phyloP scores from a whole-genome alignment of 1,140 invertebrate species.

The Heterodera carotae region DNA sequence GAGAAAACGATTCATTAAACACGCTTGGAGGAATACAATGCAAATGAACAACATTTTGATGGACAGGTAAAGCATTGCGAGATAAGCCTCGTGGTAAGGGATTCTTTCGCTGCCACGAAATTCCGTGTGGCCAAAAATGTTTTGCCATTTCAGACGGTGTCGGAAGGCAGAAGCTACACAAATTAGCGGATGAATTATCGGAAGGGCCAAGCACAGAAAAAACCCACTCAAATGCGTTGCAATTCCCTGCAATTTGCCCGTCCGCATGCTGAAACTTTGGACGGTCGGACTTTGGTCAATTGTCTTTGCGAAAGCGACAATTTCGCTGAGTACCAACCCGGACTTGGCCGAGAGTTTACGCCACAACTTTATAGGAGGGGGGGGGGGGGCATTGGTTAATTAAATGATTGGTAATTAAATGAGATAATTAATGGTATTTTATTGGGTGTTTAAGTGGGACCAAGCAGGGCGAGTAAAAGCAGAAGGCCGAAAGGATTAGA shows the following conservation, averaged over 20 bases:
- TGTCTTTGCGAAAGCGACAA: conserved; percentile 59
- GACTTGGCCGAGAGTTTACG: conserved; percentile 45
- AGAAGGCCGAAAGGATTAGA: conserved; percentile 53
- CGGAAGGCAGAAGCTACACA: conserved; percentile 48
- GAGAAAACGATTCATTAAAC: conserved; percentile 69
- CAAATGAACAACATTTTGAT: conserved; percentile 59
- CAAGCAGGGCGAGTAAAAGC: conserved; percentile 62
- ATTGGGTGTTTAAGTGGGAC: too few relatives aligned
- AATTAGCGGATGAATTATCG: too few relatives aligned
- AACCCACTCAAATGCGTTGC: conserved; percentile 18
- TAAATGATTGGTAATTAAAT: neutral
- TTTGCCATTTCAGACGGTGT: conserved; percentile 51
- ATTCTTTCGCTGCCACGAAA: conserved; percentile 49
- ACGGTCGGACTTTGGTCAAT: conserved; percentile 57
- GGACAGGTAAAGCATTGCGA: conserved; percentile 57
- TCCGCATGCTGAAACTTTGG: conserved; percentile 13
- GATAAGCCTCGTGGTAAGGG: conserved; percentile 62
- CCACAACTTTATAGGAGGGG: conserved; percentile 36
- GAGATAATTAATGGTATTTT: too few relatives aligned
- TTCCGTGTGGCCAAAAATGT: conserved; percentile 44
- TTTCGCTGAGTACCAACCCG: conserved; percentile 59
- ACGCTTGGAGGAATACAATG: conserved; percentile 65
- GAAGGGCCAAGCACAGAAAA: conserved; percentile 39
- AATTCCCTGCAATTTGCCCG: conserved; percentile 9
- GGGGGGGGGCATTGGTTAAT: neutral